Evolutionary conservation across 2,113 vertebrate genomes (phyloP).

Genomic region (Apistogramma diplotaenia): DNA sequence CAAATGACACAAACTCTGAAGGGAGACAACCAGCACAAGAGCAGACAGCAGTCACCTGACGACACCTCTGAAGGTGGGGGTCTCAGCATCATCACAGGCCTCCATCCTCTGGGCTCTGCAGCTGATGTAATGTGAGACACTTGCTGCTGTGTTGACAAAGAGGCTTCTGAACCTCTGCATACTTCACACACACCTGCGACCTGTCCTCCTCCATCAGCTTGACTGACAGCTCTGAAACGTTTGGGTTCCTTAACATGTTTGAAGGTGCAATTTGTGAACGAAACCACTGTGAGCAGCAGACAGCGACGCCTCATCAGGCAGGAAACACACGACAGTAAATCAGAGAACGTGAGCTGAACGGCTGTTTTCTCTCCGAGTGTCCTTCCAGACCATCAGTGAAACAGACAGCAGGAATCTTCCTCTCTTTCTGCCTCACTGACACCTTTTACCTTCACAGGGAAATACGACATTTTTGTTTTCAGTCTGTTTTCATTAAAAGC

Average conservation of each 20-base stretch:
- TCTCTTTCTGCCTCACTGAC: not conserved
- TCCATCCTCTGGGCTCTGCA: not conserved
- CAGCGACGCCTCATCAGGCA: not conserved
- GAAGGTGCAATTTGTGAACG: constrained; percentile 32
- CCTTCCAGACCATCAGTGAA: constrained; percentile 25
- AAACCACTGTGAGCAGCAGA: constrained; percentile 36
- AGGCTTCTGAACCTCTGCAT: constrained; percentile 55
- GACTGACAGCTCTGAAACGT: constrained; percentile 53
- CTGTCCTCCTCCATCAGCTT: constrained; percentile 16
- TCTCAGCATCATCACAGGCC: not conserved
- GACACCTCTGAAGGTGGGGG: not conserved
- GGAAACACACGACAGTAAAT: not conserved
- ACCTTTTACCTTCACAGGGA: not conserved
- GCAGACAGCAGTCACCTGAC: not conserved
- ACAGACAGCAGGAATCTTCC: constrained; percentile 1
- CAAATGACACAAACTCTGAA: not conserved
- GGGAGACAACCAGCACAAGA: not conserved
- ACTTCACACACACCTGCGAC: constrained; percentile 53
- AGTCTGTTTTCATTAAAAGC: not conserved
- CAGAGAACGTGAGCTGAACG: not conserved
- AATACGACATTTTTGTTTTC: not conserved
- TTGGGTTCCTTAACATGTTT: constrained; percentile 15
- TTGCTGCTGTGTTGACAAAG: constrained; percentile 44
- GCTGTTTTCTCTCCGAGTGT: constrained; percentile 24
- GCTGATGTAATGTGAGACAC: constrained; percentile 40